Conservation (phyloP, 2,888 invertebrate genomes). For the Prenolepis imparis region DNA sequence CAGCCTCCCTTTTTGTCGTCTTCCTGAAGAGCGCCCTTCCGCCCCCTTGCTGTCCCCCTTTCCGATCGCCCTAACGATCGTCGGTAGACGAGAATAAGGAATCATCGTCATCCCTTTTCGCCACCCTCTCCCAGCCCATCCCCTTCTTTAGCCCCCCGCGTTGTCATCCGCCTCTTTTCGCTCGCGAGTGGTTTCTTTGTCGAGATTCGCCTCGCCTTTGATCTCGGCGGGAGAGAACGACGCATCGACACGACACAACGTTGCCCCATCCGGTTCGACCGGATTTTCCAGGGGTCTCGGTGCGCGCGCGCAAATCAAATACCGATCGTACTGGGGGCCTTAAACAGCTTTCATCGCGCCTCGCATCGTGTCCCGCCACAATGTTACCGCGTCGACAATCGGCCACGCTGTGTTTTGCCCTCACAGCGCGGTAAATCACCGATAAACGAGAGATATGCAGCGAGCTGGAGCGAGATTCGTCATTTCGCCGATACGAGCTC, state of each 20-base stretch:
- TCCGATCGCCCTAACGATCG: constrained; percentile 73
- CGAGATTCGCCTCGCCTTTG: constrained; percentile 71
- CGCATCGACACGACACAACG: constrained; percentile 49
- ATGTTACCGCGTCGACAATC: constrained; percentile 42
- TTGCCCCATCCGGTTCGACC: constrained; percentile 70
- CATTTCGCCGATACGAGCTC: neutral
- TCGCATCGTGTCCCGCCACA: constrained; percentile 12
- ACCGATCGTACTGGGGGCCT: constrained; percentile 55
- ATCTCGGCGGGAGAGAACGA: constrained; percentile 66
- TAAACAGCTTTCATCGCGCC: constrained; percentile 57
- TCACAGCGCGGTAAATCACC: constrained; percentile 31
- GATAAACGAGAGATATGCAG: constrained; percentile 30
- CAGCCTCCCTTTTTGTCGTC: constrained; percentile 67
- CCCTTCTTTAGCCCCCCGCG: neutral
- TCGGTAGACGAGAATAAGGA: constrained; percentile 64
- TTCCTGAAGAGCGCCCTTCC: constrained; percentile 32
- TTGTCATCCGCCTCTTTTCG: neutral
- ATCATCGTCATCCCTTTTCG: constrained; percentile 29
- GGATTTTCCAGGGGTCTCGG: constrained; percentile 68
- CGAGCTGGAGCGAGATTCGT: neutral
- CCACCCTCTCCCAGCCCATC: neutral
- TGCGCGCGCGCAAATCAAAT: constrained; percentile 57
- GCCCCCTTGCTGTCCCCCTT: neutral
- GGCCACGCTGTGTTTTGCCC: constrained; percentile 29
- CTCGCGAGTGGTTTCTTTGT: constrained; percentile 71